Percentiles rank a stretch among this genome's conserved stretches.
phyloP scores from a whole-genome alignment of 2,888 invertebrate genomes.

The Coleophora flavipennella region DNA sequence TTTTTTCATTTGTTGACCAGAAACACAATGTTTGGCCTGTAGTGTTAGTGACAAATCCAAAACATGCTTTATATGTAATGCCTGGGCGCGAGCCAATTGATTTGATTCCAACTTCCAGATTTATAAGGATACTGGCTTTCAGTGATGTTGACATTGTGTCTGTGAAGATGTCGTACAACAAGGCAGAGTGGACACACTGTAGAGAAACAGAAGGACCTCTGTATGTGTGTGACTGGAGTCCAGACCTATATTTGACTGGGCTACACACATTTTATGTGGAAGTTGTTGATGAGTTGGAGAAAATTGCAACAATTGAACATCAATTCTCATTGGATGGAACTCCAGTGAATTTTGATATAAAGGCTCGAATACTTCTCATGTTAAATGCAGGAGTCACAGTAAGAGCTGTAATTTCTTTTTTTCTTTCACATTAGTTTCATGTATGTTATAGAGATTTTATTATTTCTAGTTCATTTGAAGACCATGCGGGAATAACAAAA shows the following conservation, averaged over 20 bases:
- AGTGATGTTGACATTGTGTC: conserved; percentile 75
- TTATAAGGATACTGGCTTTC: conserved; percentile 87
- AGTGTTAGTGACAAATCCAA: conserved; percentile 91
- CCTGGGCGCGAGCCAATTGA: conserved; percentile 81
- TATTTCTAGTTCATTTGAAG: too few relatives aligned
- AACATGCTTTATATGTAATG: conserved; percentile 82
- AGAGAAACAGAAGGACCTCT: conserved; percentile 76
- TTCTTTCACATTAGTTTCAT: neutral
- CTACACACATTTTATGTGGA: conserved; percentile 77
- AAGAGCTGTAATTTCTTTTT: conserved; percentile 40
- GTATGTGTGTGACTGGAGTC: conserved; percentile 81
- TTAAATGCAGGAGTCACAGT: conserved; percentile 81
- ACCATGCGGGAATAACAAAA: too few relatives aligned
- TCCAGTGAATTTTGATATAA: conserved; percentile 75
- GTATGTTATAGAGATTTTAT: neutral
- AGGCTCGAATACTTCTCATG: conserved; percentile 84
- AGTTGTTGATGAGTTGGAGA: conserved; percentile 72
- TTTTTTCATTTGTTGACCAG: conserved; percentile 88
- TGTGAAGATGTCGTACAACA: conserved; percentile 79
- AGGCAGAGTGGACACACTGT: conserved; percentile 76
- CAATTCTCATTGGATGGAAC: conserved; percentile 86
- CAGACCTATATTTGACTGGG: conserved; percentile 75
- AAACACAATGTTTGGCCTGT: conserved; percentile 85
- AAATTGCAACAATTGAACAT: conserved; percentile 73
- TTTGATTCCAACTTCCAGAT: conserved; percentile 78